Base-by-base conservation (phyloP, 2,113 vertebrate genomes). In the Muntiacus muntjak region DNA sequence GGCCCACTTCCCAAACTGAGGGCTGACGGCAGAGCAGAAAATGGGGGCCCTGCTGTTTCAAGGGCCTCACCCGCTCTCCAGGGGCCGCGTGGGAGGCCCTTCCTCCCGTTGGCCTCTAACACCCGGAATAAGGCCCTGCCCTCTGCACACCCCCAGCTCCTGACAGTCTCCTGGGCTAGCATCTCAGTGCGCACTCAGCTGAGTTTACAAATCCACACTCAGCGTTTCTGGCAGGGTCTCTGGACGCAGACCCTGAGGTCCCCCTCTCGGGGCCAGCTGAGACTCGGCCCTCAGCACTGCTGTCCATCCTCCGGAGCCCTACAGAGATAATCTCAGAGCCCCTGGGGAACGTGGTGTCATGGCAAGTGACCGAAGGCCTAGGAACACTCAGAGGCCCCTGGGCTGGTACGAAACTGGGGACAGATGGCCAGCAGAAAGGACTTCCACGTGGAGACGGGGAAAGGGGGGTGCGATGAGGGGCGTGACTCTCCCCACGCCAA, bases 401-500 rank as follows among this genome's bases (percentile, higher is more conserved):
- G 45, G 7, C 33, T 16, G 26, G 40, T 30, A 21, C 7, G 74
- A 64, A 55, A 25, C 76, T n/a, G 19, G 36, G 33, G 14, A 81
- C 67, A 64, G 52, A n/a, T 19, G 89, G 76, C 60, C 5, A 3
- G 40, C 45, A 40, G 25, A 62, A 47, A 50, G 12, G 26, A 12
- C 19, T 1, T 23, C 16, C 64, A 33, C 2, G 12, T 21, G 15
- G 13, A 36, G 1, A 9, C 0, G 3, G 50, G 9, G 7, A 11
- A 36, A 52, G 8, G 83, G 21, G 50, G 4, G n/a, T 12, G 5
- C 28, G 12, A 1, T 21, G 7, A 5, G 36, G 26, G 21, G 1
- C 0, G 0, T 10, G 4, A 7, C 1, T 7, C 58, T 55, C 33
- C 21, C 58, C 21, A 33, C 13, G 8, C 14, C 1, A 1, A 1